Evolutionary conservation across 2,113 vertebrate genomes (phyloP).

Genomic region (Cichladusa arquata): DNA sequence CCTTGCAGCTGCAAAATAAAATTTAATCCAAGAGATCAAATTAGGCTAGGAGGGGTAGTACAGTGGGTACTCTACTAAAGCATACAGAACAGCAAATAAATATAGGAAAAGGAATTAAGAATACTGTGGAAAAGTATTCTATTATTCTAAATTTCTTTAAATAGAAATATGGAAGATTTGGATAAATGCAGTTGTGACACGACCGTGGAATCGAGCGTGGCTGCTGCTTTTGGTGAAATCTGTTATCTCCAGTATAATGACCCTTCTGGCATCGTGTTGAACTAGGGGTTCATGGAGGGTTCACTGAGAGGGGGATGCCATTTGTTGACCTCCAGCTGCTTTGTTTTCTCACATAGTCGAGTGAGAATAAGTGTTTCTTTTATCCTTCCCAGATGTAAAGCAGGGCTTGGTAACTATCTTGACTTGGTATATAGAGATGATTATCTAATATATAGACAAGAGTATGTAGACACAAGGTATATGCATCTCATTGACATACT

Average conservation of each 20-base stretch:
- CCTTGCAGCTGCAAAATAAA: background rate
- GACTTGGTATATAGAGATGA: background rate
- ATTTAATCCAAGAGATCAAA: background rate
- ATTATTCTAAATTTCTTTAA: background rate
- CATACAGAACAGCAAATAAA: background rate
- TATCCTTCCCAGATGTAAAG: constrained; percentile 30
- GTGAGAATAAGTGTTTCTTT: constrained; percentile 23
- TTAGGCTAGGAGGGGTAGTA: background rate
- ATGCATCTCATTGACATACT: background rate
- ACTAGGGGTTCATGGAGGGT: constrained; percentile 17
- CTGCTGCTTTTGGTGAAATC: background rate
- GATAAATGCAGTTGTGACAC: background rate
- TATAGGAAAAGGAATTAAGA: background rate
- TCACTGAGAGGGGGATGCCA: constrained; percentile 15
- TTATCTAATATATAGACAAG: background rate
- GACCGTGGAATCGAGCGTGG: background rate
- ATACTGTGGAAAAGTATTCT: background rate
- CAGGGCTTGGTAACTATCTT: background rate
- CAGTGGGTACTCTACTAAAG: background rate
- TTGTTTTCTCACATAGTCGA: constrained; percentile 24
- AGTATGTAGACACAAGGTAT: background rate
- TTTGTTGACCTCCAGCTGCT: constrained; percentile 43
- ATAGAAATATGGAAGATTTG: background rate
- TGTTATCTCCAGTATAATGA: background rate
- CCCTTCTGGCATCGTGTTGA: background rate